phyloP scores from a whole-genome alignment of 2,797 vertebrate species.

The Smutsia gigantea region DNA sequence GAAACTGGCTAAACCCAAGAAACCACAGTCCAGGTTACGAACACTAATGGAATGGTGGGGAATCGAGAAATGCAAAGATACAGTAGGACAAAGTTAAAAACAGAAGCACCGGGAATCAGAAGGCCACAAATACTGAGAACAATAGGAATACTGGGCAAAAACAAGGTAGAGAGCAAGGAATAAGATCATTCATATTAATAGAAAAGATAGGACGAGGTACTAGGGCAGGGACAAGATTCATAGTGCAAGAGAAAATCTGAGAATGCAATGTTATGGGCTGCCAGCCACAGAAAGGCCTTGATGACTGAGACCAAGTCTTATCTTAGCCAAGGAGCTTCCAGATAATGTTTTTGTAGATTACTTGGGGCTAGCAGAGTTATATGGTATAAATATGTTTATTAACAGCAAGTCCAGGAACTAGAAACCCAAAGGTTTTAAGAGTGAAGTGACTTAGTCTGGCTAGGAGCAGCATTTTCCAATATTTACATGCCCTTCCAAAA shows the following conservation, averaged over 20 bases:
- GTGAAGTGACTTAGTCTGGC: background rate
- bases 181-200: background rate
- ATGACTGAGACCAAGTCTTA: background rate
- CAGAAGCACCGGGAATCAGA: background rate
- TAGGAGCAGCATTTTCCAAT: background rate
- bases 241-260: background rate
- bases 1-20: background rate
- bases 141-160: background rate
- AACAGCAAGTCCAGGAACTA: background rate
- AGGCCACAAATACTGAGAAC: background rate
- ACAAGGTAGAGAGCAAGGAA: background rate
- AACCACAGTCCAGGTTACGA: background rate
- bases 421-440: background rate
- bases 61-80: background rate
- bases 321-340: background rate
- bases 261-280: background rate
- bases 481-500: background rate
- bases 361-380: background rate
- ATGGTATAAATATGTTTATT: background rate
- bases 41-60: background rate
- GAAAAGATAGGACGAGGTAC: background rate
- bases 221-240: background rate
- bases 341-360: background rate
- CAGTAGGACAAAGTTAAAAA: background rate
- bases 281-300: background rate